These are phyloP conservation scores for Aricia artaxerxes DNA, from an alignment of 2,888 invertebrate genomes.

Conservation along the genomic window DNA sequence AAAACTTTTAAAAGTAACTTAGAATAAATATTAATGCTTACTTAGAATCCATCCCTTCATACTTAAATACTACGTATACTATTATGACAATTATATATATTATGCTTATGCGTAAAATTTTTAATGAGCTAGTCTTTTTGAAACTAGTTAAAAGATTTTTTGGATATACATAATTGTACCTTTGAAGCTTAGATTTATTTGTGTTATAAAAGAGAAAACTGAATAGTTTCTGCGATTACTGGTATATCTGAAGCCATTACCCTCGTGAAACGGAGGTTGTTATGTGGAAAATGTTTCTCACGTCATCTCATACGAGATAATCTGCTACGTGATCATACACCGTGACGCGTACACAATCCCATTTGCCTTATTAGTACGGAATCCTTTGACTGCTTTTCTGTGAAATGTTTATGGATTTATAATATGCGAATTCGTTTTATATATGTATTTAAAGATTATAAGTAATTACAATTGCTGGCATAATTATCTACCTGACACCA, in stretches of 20 bases:
- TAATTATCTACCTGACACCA: background rate
- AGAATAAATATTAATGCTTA: no score
- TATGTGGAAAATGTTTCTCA: slow-evolving; percentile 30
- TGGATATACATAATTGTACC: no score
- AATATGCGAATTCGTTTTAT: no score
- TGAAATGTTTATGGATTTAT: background rate
- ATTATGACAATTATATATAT: no score
- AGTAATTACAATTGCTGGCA: background rate
- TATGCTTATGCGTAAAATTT: no score
- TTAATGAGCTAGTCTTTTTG: no score
- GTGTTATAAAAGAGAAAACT: background rate
- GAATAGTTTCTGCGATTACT: background rate
- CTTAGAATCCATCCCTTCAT: no score
- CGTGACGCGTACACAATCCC: slow-evolving; percentile 29
- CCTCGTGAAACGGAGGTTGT: slow-evolving; percentile 29
- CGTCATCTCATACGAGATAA: slow-evolving; percentile 29
- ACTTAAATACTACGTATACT: no score
- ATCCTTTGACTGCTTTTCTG: background rate
- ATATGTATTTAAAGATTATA: no score
- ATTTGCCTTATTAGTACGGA: slow-evolving; percentile 27
- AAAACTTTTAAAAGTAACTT: no score
- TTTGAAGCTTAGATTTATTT: no score
- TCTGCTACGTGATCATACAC: slow-evolving; percentile 29
- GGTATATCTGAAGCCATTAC: slow-evolving; percentile 22
- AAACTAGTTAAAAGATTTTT: no score